These are phyloP conservation scores for Catharus ustulatus DNA, from an alignment of 2,797 vertebrate genomes.

Conservation along the genomic window DNA sequence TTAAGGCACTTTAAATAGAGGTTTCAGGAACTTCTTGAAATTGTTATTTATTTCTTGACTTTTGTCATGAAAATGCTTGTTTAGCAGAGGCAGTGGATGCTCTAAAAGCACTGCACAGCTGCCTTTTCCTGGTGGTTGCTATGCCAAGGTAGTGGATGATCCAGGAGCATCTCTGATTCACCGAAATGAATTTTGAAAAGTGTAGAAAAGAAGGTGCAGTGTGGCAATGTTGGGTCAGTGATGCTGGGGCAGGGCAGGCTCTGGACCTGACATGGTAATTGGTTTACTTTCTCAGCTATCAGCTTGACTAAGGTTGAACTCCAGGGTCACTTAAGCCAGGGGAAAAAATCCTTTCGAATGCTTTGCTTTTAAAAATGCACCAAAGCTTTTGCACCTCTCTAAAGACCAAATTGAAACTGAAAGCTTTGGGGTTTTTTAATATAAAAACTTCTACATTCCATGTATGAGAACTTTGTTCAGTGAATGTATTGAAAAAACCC, in stretches of 20 bases:
- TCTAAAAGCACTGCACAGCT: neutral
- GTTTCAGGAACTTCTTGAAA: constrained; percentile 44
- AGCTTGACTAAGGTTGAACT: neutral
- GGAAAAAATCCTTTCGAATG: neutral
- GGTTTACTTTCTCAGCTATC: constrained; percentile 45
- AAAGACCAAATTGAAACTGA: neutral
- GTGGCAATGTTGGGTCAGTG: neutral
- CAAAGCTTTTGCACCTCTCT: neutral
- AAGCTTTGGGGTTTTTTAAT: neutral
- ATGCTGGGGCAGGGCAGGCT: neutral
- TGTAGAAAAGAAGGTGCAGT: neutral
- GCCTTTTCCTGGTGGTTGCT: neutral
- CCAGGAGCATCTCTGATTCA: neutral
- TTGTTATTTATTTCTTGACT: constrained; percentile 57
- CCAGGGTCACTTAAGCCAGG: neutral
- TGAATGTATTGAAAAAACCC: neutral
- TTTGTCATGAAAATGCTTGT: constrained; percentile 42
- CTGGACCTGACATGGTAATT: neutral
- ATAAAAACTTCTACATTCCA: neutral
- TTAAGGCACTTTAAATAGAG: constrained; percentile 54
- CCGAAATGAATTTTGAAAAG: neutral
- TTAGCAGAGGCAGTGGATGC: neutral
- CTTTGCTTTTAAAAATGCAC: neutral
- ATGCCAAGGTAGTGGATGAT: neutral
- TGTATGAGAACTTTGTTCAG: neutral